These are phyloP conservation scores for Drosophila quinaria DNA, from an alignment of 2,888 invertebrate genomes.

Conservation along the genomic window DNA sequence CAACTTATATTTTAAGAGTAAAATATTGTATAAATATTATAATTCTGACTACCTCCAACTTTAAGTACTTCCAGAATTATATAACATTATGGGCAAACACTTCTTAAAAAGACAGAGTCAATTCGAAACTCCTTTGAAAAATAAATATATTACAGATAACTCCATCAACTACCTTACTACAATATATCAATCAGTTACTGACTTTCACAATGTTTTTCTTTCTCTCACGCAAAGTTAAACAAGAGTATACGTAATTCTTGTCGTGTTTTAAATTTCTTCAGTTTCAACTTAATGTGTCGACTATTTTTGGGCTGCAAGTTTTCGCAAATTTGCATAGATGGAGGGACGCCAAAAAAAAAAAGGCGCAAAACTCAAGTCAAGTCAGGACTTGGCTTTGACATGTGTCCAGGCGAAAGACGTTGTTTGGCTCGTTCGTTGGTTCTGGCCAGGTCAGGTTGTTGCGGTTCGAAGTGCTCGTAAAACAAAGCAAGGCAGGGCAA, in stretches of 20 bases:
- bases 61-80: no score
- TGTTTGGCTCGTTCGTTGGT: constrained; percentile 9
- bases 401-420: constrained; percentile 62
- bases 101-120: no score
- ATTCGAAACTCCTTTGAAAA: no score
- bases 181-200: neutral
- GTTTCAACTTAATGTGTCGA: constrained; percentile 32
- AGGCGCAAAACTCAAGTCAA: constrained; percentile 47
- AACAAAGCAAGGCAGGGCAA: constrained; percentile 20
- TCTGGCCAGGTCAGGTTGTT: constrained; percentile 10
- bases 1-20: neutral
- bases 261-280: constrained; percentile 17
- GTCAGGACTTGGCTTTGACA: constrained; percentile 69
- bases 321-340: constrained; percentile 67
- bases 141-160: neutral
- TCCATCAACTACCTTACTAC: neutral
- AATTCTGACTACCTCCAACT: no score
- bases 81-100: no score
- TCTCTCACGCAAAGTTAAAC: neutral
- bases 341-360: constrained; percentile 26
- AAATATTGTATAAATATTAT: no score
- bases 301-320: constrained; percentile 59
- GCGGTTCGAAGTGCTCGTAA: constrained; percentile 39
- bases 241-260: constrained; percentile 41
- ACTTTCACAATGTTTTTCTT: neutral